Conservation (phyloP, 2,113 vertebrate genomes). For the Myxocyprinus asiaticus region DNA sequence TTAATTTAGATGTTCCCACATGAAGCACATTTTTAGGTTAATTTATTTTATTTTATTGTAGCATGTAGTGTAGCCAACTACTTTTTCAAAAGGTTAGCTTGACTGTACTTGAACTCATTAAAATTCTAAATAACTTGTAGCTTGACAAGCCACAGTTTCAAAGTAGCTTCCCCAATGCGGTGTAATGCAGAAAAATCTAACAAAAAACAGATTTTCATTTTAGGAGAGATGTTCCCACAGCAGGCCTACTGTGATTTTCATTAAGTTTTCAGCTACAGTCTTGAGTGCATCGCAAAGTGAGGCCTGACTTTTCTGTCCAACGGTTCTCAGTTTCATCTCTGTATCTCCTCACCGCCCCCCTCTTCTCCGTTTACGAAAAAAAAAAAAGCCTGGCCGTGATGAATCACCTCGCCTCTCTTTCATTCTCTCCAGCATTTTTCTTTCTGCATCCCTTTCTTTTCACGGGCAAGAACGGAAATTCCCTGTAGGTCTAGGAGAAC, state of each 20-base stretch:
- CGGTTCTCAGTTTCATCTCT: slow-evolving; percentile 40
- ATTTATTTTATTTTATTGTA: not conserved
- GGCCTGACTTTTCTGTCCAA: slow-evolving; percentile 11
- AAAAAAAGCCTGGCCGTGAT: slow-evolving; percentile 40
- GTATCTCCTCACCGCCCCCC: not conserved
- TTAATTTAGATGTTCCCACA: too few species aligned
- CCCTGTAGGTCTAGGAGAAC: slow-evolving; percentile 57
- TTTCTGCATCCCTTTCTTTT: slow-evolving; percentile 36
- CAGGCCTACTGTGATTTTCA: slow-evolving; percentile 25
- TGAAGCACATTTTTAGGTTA: too few species aligned
- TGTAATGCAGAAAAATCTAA: too few species aligned
- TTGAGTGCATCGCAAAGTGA: not conserved
- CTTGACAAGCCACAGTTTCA: slow-evolving; percentile 1
- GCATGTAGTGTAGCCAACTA: too few species aligned
- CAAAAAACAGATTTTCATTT: slow-evolving; percentile 26
- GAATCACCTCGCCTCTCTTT: slow-evolving; percentile 53
- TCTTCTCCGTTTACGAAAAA: slow-evolving; percentile 38
- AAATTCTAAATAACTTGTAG: not conserved
- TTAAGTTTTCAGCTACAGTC: slow-evolving; percentile 9
- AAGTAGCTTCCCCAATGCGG: slow-evolving; percentile 6
- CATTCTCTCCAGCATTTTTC: slow-evolving; percentile 54
- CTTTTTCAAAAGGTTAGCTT: not conserved
- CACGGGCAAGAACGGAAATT: slow-evolving; percentile 75
- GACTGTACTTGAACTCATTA: not conserved
- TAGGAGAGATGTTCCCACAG: not conserved